Percentiles rank a stretch among this genome's conserved stretches.
These are phyloP conservation scores for Psettodes erumei DNA, from an alignment of 2,113 vertebrate genomes.

Conservation along the genomic window DNA sequence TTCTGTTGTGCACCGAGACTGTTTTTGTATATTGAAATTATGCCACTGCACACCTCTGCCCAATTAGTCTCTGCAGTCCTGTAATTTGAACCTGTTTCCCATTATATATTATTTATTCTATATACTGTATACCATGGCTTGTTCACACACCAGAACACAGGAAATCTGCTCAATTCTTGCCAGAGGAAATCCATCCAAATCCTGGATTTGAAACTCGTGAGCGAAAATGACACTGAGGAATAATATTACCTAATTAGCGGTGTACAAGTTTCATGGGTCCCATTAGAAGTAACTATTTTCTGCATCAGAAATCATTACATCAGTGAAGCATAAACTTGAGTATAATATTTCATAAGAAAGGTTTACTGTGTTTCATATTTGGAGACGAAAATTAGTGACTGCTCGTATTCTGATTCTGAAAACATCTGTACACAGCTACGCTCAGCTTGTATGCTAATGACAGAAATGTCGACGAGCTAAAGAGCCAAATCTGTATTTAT, in stretches of 20 bases:
- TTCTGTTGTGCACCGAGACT: neutral
- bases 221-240: conserved; percentile 36
- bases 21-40: conserved; percentile 37
- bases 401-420: conserved; percentile 3
- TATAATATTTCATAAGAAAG: conserved; percentile 11
- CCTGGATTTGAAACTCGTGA: conserved; percentile 44
- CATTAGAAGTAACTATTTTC: conserved; percentile 31
- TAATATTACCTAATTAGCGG: conserved; percentile 24
- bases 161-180: conserved; percentile 53
- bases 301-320: conserved; percentile 19
- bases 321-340: neutral
- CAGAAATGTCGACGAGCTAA: conserved; percentile 10
- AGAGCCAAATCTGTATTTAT: conserved; percentile 36
- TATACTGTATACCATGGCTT: conserved; percentile 49
- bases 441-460: conserved; percentile 2
- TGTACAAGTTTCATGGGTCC: neutral
- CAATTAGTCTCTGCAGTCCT: conserved; percentile 32
- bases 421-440: conserved; percentile 29
- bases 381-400: neutral
- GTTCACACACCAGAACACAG: conserved; percentile 50
- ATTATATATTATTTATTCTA: conserved; percentile 30
- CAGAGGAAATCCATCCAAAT: conserved; percentile 58
- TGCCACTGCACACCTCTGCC: conserved; percentile 15
- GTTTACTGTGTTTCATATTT: neutral
- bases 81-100: conserved; percentile 51